Evolutionary conservation across 2,797 vertebrate genomes (phyloP), one percentile per base, ranked within the genome.

Genomic region (Gambelia wislizenii): DNA sequence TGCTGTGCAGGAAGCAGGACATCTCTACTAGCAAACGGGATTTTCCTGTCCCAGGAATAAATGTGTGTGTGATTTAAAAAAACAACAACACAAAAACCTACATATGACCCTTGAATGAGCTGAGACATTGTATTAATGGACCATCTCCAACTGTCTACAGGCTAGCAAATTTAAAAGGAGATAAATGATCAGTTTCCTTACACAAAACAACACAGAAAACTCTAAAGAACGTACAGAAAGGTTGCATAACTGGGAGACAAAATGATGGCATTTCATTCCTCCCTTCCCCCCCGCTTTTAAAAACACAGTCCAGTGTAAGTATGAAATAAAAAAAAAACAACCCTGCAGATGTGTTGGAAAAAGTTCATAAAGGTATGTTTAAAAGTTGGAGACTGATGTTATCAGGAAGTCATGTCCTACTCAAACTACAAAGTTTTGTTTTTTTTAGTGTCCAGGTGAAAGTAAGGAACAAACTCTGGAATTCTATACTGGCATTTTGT

Each of bases 71-170:
- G 85, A 39, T 90, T 87, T 42, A 88, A 0, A 86, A 2, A 92
- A 89, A 81, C 25, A 59, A 81, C 54, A 83, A 79, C 79, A 88
- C 91, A 94, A 56, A 92, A 90, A 87, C 91, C 20, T 75, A 61
- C 67, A 94, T 2, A 79, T 59, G 86, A 86, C 80, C 91, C 91
- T 88, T 93, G 90, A 95, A 89, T 93, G 92, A 97, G 94, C 87
- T 95, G 94, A 95, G 94, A 95, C 94, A 90, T 92, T 97, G 92
- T 91, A 94, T 93, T 93, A 96, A 83, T 92, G 75, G 96, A 79
- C 91, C 59, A 87, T 61, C 77, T 92, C 92, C 59, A 86, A 90
- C 85, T 91, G 95, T 74, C 89, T 92, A 96, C 90, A 94, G 95
- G 87, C 92, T 94, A 93, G 74, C 87, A 92, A 95, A 67, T 90